phyloP scores from a whole-genome alignment of 2,888 invertebrate species.

The Plagodis pulveraria region DNA sequence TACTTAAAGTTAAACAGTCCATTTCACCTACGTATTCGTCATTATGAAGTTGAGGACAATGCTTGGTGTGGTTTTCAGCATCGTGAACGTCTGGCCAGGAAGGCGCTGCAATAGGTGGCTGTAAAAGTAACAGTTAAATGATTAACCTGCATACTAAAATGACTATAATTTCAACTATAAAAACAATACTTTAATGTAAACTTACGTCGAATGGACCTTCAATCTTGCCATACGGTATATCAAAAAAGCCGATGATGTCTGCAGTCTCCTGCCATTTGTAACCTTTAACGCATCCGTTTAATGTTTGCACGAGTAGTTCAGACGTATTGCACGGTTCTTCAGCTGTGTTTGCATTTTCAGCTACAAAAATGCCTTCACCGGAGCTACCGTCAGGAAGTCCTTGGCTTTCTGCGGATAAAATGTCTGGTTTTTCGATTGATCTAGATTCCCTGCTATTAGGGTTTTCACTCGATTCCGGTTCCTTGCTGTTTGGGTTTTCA shows the following conservation, averaged over 20 bases:
- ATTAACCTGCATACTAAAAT: neutral
- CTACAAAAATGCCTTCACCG: neutral
- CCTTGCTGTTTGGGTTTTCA: slow-evolving; percentile 5
- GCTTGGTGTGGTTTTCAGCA: slow-evolving; percentile 47
- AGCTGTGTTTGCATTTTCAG: neutral
- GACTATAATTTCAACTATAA: neutral
- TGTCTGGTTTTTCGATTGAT: too few species aligned
- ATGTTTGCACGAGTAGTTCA: slow-evolving; percentile 45
- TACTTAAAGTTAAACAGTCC: slow-evolving; percentile 70
- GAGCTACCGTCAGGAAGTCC: neutral
- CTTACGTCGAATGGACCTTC: slow-evolving; percentile 54
- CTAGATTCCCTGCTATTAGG: too few species aligned
- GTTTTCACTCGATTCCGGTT: slow-evolving; percentile 8
- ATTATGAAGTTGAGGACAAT: slow-evolving; percentile 62
- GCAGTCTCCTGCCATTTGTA: slow-evolving; percentile 38
- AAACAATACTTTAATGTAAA: too few species aligned
- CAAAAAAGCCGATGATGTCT: slow-evolving; percentile 55
- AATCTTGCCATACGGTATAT: slow-evolving; percentile 66
- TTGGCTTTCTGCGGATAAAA: too few species aligned
- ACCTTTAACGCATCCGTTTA: slow-evolving; percentile 56
- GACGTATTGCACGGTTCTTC: neutral
- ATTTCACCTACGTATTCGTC: slow-evolving; percentile 46
- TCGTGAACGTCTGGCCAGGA: slow-evolving; percentile 44
- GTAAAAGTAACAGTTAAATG: slow-evolving; percentile 34
- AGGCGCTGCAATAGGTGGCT: slow-evolving; percentile 53